Base-by-base conservation (phyloP, 2,888 invertebrate genomes). In the Drosophila trichaetosa region DNA sequence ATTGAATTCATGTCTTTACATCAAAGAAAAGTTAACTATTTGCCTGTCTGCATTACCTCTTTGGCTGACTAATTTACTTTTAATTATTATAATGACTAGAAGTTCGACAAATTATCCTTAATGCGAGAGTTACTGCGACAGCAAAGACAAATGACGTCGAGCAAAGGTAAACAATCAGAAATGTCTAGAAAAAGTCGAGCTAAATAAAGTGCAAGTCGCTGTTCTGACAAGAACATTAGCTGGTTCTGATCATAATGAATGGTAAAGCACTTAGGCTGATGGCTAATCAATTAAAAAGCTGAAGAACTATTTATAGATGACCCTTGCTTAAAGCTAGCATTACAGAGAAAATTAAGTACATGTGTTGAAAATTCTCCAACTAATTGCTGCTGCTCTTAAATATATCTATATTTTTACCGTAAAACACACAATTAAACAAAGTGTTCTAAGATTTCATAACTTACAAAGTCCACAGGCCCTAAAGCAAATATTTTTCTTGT, bases 41-140 rank as follows among this genome's bases (percentile, higher is more conserved):
- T 51, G 48, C 49, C 52, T 57, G 64, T 18, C 69, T 40, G 61
- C 48, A 42, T 68, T 74, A 83, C 80, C 85, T 74, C 76, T 73
- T 75, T 73, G 66, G 64, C 56, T 29, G 83, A 73, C 88, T 89
- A 89, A 90, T 88, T 90, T 85, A 80, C 89, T 84, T 90, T 89
- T 89, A 89, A 89, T 89, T 88, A 89, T 80, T 81, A 73, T 89
- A 90, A 89, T 89, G 89, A 89, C 85, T 90, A 66, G 72, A 82
- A 87, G 82, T 87, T 88, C 78, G 75, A 80, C 84, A 81, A 90
- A 90, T 87, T 89, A 80, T 80, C 74, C 80, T 71, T 77, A 73
- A 85, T 81, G 84, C 62, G 61, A 78, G 56, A 78, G 70, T 70
- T 59, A 64, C 68, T 82, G 66, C 80, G 73, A 72, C 73, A 80